Evolutionary conservation across 1,140 invertebrate species (phyloP).

Genomic region (Diorhabda carinulata): DNA sequence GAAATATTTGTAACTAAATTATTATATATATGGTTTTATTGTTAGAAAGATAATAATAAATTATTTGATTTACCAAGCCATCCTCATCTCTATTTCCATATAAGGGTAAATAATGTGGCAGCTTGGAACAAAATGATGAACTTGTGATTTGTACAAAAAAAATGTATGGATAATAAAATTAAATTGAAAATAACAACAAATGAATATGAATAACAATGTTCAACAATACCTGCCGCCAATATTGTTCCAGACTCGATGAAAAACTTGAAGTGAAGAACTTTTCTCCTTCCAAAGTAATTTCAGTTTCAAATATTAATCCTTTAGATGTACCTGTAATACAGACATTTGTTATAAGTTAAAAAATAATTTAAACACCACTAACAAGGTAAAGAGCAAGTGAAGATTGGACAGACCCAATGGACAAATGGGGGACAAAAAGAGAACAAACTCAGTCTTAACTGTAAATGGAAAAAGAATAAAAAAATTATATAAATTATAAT

Average conservation of each 20-base stretch:
- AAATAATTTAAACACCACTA: no score
- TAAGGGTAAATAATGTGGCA: constrained; percentile 69
- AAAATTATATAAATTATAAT: no score
- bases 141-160: not conserved
- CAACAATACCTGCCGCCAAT: constrained; percentile 77
- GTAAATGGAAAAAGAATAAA: not conserved
- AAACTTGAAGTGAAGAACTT: constrained; percentile 62
- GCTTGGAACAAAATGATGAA: constrained; percentile 51
- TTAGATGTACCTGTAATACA: constrained; percentile 71
- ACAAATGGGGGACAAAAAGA: no score
- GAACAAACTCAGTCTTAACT: not conserved
- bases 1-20: no score
- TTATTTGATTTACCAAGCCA: constrained; percentile 58
- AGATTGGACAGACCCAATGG: no score
- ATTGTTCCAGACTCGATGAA: constrained; percentile 70
- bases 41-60: not conserved
- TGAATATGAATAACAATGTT: not conserved
- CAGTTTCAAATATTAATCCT: constrained; percentile 88
- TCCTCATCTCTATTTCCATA: constrained; percentile 68
- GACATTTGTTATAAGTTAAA: not conserved
- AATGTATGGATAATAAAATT: no score
- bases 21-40: no score
- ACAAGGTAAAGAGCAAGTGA: no score
- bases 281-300: constrained; percentile 74
- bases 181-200: no score